These are phyloP conservation scores for Lysiphlebus fabarum DNA, from an alignment of 1,140 invertebrate species.

Conservation along the genomic window DNA sequence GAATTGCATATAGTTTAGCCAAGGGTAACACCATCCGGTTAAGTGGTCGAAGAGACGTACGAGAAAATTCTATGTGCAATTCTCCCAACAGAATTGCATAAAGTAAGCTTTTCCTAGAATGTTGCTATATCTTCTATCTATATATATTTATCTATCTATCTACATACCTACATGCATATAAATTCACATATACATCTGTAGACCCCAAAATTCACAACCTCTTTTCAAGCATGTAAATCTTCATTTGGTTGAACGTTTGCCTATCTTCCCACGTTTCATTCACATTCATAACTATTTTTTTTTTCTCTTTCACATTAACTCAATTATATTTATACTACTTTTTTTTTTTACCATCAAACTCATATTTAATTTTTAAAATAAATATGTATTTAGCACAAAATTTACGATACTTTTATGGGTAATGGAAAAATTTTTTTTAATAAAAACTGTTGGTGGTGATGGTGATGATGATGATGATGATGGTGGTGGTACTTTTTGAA, in stretches of 20 bases:
- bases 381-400: no score
- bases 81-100: background rate
- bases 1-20: slow-evolving; percentile 18
- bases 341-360: no score
- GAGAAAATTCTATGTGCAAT: slow-evolving; percentile 11
- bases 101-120: slow-evolving; percentile 4
- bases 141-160: background rate
- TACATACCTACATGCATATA: background rate
- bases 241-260: slow-evolving; percentile 9
- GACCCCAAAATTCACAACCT: background rate
- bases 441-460: no score
- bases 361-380: no score
- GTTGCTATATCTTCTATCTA: background rate
- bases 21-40: slow-evolving; percentile 11
- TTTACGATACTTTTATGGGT: no score
- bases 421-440: no score
- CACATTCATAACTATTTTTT: background rate
- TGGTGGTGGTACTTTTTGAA: no score
- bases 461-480: no score
- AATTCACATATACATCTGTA: background rate
- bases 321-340: background rate
- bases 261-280: no score
- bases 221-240: slow-evolving; percentile 19
- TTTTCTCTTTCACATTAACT: background rate
- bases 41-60: slow-evolving; percentile 18